Percentiles rank a stretch among this genome's conserved stretches.
These are phyloP conservation scores for Gnatocerus cornutus DNA, from an alignment of 2,888 invertebrate genomes.

Conservation along the genomic window DNA sequence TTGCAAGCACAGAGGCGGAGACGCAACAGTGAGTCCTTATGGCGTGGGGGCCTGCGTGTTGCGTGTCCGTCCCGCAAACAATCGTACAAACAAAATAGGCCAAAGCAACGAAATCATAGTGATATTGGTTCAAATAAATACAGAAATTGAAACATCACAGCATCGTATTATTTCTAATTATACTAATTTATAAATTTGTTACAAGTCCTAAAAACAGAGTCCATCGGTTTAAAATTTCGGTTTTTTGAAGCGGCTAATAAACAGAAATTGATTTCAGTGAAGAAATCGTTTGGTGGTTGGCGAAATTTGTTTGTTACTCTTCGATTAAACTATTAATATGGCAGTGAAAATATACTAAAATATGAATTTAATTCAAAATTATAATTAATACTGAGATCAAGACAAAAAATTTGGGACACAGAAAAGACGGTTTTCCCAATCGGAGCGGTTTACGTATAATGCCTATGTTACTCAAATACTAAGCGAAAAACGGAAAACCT, in stretches of 20 bases:
- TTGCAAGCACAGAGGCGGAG: conserved; percentile 43
- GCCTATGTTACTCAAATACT: conserved; percentile 47
- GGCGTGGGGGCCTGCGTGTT: neutral
- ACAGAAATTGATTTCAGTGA: conserved; percentile 36
- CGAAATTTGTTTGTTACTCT: conserved; percentile 43
- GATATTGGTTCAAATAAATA: conserved; percentile 66
- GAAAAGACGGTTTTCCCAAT: conserved; percentile 50
- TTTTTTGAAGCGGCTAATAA: conserved; percentile 28
- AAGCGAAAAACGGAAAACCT: conserved; percentile 41
- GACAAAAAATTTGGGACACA: conserved; percentile 57
- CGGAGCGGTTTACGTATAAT: conserved; percentile 41
- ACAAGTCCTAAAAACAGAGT: conserved; percentile 8
- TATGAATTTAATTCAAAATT: conserved; percentile 57
- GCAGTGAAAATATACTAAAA: conserved; percentile 66
- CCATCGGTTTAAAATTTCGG: conserved; percentile 17
- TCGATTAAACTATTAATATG: conserved; percentile 58
- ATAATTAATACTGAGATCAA: conserved; percentile 70
- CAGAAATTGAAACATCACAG: conserved; percentile 68
- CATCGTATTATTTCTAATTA: conserved; percentile 59
- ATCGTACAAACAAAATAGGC: conserved; percentile 49
- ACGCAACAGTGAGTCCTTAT: conserved; percentile 11
- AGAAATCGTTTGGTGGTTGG: conserved; percentile 33
- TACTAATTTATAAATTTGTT: conserved; percentile 44
- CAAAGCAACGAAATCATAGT: conserved; percentile 53
- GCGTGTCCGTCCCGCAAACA: conserved; percentile 40